Evolutionary conservation across 2,888 invertebrate species (phyloP).

Genomic region (Sycophila texana): DNA sequence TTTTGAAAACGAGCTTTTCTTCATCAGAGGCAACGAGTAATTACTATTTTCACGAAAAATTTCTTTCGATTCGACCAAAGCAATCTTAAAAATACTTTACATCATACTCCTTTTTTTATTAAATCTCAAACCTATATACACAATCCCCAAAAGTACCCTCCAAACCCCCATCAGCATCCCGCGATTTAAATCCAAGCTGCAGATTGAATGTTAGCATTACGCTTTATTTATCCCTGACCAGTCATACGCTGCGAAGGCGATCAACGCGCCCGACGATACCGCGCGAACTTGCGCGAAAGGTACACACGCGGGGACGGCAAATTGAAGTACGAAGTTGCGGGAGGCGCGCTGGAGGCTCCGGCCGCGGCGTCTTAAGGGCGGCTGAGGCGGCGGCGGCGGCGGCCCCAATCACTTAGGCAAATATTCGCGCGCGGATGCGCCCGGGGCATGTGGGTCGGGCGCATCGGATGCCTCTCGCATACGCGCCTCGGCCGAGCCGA

Average conservation of each 20-base stretch:
- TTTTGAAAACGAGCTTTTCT: too few species aligned
- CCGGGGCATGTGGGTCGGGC: constrained; percentile 69
- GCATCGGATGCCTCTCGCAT: neutral
- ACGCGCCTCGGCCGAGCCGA: neutral
- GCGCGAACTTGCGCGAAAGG: constrained; percentile 29
- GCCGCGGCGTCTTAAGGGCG: constrained; percentile 43
- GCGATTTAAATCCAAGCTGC: neutral
- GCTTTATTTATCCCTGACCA: constrained; percentile 12
- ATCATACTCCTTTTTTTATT: neutral
- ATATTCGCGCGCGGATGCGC: constrained; percentile 72
- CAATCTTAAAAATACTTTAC: neutral
- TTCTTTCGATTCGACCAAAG: neutral
- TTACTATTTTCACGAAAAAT: too few species aligned
- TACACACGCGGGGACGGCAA: constrained; percentile 44
- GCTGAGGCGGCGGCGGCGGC: neutral
- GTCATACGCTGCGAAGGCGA: neutral
- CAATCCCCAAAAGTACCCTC: neutral
- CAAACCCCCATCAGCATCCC: neutral
- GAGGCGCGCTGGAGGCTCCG: neutral
- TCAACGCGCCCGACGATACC: neutral
- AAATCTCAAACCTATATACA: neutral
- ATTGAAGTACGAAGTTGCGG: constrained; percentile 60
- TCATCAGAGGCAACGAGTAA: too few species aligned
- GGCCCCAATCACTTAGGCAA: constrained; percentile 73
- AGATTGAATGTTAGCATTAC: constrained; percentile 25